Evolutionary conservation across 2,888 invertebrate species (phyloP).

Genomic region (Hirtodrosophila alboralis): DNA sequence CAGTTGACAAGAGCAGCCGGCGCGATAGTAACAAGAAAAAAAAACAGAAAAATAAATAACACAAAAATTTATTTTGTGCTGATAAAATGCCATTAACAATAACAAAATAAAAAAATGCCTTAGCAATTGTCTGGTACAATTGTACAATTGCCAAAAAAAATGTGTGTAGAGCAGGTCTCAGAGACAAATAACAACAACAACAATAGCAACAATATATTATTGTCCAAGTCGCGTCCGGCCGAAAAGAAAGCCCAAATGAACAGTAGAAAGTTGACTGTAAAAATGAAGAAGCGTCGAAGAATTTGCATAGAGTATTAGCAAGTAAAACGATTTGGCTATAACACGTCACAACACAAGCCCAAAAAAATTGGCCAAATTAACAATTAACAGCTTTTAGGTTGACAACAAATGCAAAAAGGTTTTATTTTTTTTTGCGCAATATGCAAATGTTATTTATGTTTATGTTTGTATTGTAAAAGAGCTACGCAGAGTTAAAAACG

Average conservation of each 20-base stretch:
- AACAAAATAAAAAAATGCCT: constrained; percentile 53
- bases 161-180: constrained; percentile 30
- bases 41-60: constrained; percentile 7
- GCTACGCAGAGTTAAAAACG: not conserved
- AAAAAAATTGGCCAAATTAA: constrained; percentile 39
- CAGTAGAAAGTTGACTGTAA: constrained; percentile 57
- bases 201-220: constrained; percentile 23
- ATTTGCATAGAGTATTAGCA: constrained; percentile 65
- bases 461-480: constrained; percentile 11
- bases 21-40: constrained; percentile 27
- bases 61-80: constrained; percentile 35
- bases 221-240: constrained; percentile 34
- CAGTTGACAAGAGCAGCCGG: constrained; percentile 39
- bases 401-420: constrained; percentile 28
- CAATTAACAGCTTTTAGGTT: constrained; percentile 26
- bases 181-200: constrained; percentile 5
- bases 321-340: constrained; percentile 46
- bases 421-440: constrained; percentile 42
- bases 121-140: constrained; percentile 31
- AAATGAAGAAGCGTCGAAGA: constrained; percentile 15
- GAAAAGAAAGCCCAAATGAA: constrained; percentile 54
- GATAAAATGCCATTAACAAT: constrained; percentile 67
- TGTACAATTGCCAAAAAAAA: constrained; percentile 35
- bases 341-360: constrained; percentile 47
- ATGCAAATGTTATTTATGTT: constrained; percentile 40